A percentile compares a stretch with the other conserved stretches of the same genome.
These are phyloP conservation scores for Drosophila varians DNA, from an alignment of 1,140 invertebrate genomes.

Conservation along the genomic window DNA sequence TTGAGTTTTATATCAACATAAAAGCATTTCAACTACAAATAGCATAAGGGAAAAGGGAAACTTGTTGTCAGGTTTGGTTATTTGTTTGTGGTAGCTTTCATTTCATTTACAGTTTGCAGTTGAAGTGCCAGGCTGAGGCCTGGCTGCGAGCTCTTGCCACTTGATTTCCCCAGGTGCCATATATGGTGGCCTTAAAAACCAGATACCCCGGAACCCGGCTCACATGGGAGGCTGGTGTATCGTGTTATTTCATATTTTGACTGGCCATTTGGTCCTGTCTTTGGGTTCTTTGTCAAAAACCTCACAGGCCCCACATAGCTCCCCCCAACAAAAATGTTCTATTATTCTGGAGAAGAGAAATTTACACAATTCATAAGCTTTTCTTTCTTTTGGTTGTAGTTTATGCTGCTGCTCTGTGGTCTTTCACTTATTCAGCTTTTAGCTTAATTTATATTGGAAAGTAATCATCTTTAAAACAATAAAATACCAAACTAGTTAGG, in stretches of 20 bases:
- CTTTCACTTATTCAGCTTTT: too few relatives aligned
- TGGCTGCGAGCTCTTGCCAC: constrained; percentile 49
- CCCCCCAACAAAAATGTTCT: too few relatives aligned
- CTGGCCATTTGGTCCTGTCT: constrained; percentile 54
- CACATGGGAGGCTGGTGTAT: constrained; percentile 36
- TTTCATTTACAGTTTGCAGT: constrained; percentile 71
- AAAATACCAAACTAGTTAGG: too few relatives aligned
- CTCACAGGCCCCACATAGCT: constrained; percentile 8
- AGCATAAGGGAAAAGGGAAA: constrained; percentile 1
- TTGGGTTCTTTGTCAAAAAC: constrained; percentile 14
- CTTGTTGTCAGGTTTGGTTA: constrained; percentile 59
- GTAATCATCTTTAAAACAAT: too few relatives aligned
- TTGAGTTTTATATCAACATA: not conserved
- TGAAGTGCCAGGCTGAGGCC: constrained; percentile 31
- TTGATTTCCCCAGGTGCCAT: constrained; percentile 74
- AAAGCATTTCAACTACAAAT: not conserved
- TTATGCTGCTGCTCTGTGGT: not conserved
- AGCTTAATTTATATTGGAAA: too few relatives aligned
- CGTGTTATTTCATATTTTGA: constrained; percentile 65
- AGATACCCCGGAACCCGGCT: constrained; percentile 6
- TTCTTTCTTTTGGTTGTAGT: not conserved
- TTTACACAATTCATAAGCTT: not conserved
- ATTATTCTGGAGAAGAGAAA: too few relatives aligned
- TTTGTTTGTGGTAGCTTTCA: constrained; percentile 70
- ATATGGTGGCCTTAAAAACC: constrained; percentile 24